Evolutionary conservation across 2,797 vertebrate genomes (phyloP).

Genomic region (Chloroceryle amazona): DNA sequence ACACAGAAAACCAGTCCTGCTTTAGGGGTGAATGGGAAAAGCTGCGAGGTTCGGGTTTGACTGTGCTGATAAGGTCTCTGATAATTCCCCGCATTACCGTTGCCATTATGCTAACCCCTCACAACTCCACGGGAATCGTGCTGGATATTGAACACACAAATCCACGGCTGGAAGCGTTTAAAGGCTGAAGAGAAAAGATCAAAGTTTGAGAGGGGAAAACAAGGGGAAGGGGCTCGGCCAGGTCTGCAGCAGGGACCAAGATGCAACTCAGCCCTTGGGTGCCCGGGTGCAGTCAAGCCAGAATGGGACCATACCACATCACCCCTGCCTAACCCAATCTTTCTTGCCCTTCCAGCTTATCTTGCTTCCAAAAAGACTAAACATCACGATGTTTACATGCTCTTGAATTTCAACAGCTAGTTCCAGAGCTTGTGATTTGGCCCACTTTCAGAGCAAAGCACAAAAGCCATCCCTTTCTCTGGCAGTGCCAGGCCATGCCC

Average conservation of each 20-base stretch:
- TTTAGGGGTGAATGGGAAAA: slow-evolving; percentile 14
- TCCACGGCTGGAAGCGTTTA: slow-evolving; percentile 10
- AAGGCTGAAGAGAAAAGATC: slow-evolving; percentile 58
- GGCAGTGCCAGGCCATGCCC: background rate
- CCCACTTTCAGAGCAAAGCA: background rate
- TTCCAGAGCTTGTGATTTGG: background rate
- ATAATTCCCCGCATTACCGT: slow-evolving; percentile 8
- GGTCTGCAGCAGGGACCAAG: background rate
- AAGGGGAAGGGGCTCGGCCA: background rate
- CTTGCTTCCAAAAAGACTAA: background rate
- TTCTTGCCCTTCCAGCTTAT: background rate
- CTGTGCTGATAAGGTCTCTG: slow-evolving; percentile 6
- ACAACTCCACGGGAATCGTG: slow-evolving; percentile 27
- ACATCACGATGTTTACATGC: fast-evolving
- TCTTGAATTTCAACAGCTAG: background rate
- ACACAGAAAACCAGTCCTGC: background rate
- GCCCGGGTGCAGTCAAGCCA: background rate
- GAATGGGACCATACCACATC: fast-evolving
- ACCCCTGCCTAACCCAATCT: background rate
- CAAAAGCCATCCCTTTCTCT: background rate
- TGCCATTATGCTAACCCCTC: slow-evolving; percentile 38
- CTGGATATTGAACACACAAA: slow-evolving; percentile 40
- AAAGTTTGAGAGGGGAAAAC: slow-evolving; percentile 26
- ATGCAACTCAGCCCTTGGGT: background rate
- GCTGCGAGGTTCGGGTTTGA: background rate